Evolutionary conservation across 2,113 vertebrate genomes (phyloP), one percentile per base, ranked within the genome.

Genomic region (Chaetura pelagica): DNA sequence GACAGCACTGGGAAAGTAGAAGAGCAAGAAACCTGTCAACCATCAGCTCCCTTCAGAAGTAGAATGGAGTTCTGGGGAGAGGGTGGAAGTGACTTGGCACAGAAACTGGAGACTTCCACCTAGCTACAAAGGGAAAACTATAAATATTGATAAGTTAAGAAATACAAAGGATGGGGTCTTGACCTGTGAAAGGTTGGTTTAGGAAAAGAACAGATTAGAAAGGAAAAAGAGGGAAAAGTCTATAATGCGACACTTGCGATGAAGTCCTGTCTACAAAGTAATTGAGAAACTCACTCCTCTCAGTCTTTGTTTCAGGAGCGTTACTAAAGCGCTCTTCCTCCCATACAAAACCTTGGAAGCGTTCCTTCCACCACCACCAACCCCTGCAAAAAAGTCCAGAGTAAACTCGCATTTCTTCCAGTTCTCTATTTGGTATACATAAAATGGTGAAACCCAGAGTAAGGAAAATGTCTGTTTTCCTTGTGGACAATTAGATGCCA

Each of bases 401-500:
- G 26, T 80, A 78, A 63, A 54, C 51, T 90, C 85, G 10, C 4
- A 48, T 16, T 40, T 46, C 10, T 73, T 72, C 22, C 32, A 11
- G 3, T 77, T 97, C 84, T 73, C 20, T 87, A 71, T 84, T 27
- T 15, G 27, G 17, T 63, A 20, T 80, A 23, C 15, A 12, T 57
- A 64, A 86, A 80, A 71, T 61, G 83, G 54, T 84, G 74, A 96
- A 89, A 94, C 86, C 49, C 22, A 75, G 55, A 84, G 73, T 92
- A 73, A 75, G 59, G 58, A 82, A 96, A 93, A 94, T 71, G 30
- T 81, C 83, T 55, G 15, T 96, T 97, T 98, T 96, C 87, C 62
- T 94, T 85, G 59, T 84, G 84, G 89, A 95, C 92, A 95, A 51
- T 97, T 95, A 97, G 93, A 97, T 93, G 94, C 97, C 94, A 77